phyloP scores from a whole-genome alignment of 1,140 invertebrate species.

The Chelonus insularis region DNA sequence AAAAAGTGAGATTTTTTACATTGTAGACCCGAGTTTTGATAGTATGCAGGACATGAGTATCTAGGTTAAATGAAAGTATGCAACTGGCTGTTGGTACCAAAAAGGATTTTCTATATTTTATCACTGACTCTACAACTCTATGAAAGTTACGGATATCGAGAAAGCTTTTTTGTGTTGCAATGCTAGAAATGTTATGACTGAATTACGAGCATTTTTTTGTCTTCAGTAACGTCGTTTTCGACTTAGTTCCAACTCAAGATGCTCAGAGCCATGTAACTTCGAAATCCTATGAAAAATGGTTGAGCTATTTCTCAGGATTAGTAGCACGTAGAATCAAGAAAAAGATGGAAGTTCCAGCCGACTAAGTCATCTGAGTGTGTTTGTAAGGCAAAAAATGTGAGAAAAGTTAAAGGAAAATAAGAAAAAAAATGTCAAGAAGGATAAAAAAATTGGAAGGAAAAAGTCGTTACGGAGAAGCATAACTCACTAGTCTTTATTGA shows the following conservation, averaged over 20 bases:
- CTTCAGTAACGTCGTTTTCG: too few species aligned
- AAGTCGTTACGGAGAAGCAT: conserved; percentile 44
- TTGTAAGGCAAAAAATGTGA: background rate
- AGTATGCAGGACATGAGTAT: too few species aligned
- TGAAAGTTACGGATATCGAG: too few species aligned
- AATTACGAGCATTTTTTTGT: background rate
- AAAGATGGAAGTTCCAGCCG: conserved; percentile 17
- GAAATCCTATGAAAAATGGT: conserved; percentile 48
- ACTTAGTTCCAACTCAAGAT: background rate
- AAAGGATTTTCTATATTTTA: too few species aligned
- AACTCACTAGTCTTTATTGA: conserved; percentile 49
- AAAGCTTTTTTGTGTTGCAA: background rate
- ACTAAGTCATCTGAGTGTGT: conserved; percentile 1
- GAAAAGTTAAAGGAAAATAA: conserved; percentile 20
- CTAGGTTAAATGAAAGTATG: too few species aligned
- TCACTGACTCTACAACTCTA: too few species aligned
- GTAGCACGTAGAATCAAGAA: conserved; percentile 24
- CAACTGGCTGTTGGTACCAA: too few species aligned
- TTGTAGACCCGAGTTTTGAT: too few species aligned
- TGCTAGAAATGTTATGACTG: background rate
- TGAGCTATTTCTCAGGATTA: conserved; percentile 51
- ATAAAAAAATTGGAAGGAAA: conserved; percentile 36
- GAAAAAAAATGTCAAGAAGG: conserved; percentile 17
- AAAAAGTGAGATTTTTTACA: too few species aligned
- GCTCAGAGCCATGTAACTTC: conserved; percentile 35